Conservation (phyloP, 2,888 invertebrate species). For the Tinea pellionella region DNA sequence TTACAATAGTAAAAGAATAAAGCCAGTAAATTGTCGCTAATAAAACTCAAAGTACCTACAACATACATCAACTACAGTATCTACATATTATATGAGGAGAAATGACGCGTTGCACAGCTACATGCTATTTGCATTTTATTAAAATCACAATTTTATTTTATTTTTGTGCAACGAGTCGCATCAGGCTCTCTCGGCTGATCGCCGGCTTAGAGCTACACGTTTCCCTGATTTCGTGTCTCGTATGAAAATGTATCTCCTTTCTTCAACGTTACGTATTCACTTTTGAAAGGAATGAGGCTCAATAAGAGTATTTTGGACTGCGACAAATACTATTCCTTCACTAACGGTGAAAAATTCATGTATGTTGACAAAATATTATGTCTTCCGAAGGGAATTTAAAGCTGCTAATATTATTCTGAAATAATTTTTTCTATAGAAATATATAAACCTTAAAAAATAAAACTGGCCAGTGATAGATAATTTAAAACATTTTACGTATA, state of each 20-base stretch:
- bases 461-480: neutral
- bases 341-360: conserved; percentile 1
- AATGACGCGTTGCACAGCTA: conserved; percentile 18
- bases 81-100: no score
- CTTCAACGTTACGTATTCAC: conserved; percentile 11
- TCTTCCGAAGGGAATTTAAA: no score
- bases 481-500: neutral
- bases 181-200: conserved; percentile 18
- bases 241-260: conserved; percentile 11
- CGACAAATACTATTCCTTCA: neutral
- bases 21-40: neutral
- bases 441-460: no score
- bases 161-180: conserved; percentile 23
- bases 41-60: neutral
- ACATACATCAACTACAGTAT: conserved; percentile 1
- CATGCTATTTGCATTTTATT: conserved; percentile 62
- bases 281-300: conserved; percentile 11
- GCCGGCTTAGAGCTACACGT: conserved; percentile 12
- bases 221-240: conserved; percentile 8
- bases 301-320: conserved; percentile 7
- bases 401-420: neutral
- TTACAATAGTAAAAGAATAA: neutral
- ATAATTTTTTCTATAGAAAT: no score
- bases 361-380: neutral
- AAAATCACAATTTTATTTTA: conserved; percentile 60